Evolutionary conservation across 2,113 vertebrate genomes (phyloP).

Genomic region (Ceratotherium simum): DNA sequence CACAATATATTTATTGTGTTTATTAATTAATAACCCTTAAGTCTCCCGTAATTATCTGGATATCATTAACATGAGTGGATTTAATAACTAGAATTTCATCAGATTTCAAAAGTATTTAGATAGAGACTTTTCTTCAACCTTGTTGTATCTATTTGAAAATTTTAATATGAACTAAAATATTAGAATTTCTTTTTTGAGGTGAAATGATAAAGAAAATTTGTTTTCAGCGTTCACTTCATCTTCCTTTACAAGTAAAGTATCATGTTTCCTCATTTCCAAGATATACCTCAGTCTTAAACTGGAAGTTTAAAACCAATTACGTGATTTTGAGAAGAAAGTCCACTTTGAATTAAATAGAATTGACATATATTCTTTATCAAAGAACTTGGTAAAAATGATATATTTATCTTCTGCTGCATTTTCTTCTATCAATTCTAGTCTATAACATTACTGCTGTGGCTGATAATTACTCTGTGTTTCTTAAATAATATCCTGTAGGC

Average conservation of each 20-base stretch:
- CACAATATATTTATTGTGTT: background rate
- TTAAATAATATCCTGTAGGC: background rate
- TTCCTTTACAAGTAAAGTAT: background rate
- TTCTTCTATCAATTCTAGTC: background rate
- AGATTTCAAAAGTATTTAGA: conserved; percentile 39
- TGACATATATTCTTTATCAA: background rate
- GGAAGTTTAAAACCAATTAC: background rate
- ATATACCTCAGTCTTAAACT: background rate
- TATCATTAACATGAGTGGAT: background rate
- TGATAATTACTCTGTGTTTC: conserved; percentile 44
- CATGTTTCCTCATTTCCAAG: background rate
- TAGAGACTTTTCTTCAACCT: background rate
- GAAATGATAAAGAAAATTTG: background rate
- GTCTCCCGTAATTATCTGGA: background rate
- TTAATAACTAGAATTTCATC: background rate
- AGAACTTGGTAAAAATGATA: background rate
- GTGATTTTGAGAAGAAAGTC: conserved; percentile 1
- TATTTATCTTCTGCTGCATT: background rate
- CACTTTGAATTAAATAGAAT: conserved; percentile 10
- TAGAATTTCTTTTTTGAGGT: background rate
- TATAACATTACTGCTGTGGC: background rate
- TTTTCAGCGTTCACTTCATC: background rate
- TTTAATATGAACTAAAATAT: background rate
- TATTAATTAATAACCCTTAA: background rate
- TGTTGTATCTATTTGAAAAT: background rate